Base-by-base conservation (phyloP, 2,797 vertebrate genomes). In the Danio jaintianensis region DNA sequence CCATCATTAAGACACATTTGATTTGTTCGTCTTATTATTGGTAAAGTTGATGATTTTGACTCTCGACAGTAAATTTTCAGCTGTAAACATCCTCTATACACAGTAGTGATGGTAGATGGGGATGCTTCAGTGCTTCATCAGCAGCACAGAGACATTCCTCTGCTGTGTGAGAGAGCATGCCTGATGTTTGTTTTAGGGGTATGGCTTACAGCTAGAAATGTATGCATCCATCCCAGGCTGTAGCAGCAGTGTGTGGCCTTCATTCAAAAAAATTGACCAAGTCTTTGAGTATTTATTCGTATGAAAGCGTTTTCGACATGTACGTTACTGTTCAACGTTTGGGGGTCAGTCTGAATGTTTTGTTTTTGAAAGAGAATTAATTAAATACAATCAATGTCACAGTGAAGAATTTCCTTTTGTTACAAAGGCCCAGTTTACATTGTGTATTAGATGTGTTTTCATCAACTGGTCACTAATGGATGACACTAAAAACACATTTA, bases 141-240 rank as follows among this genome's bases (percentile, higher is more conserved):
- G 13, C 74, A 75, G 50, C 59, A 59, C 53, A 64, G 73, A 69
- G 63, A 78, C 56, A 68, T 81, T 86, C 48, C 69, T 48, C 64
- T 79, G 20, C 47, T 66, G 78, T 43, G 42, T 74, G 77, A 80
- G 68, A 84, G 72, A 42, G 15, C 38, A 45, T 5, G 10, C 70
- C 74, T 74, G 75, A 73, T 70, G 55, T 80, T 79, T 80, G 50
- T 69, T 59, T 78, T 78, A 15, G 50, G 48, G 48, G 20, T 52
- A 22, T 53, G 55, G 13, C 36, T 47, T 48, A 38, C 22, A 47
- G 70, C 63, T 62, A 64, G 36, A 55, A 59, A 40, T 70, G 38
- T 38, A 42, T 2, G 12, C 6, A n/a, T 15, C 12, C 1, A 9
- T 45, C 22, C 5, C 12, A 20, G 43, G 58, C 29, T 50, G 42